Conservation (phyloP, 2,888 invertebrate genomes). For the Mythimna vitellina region DNA sequence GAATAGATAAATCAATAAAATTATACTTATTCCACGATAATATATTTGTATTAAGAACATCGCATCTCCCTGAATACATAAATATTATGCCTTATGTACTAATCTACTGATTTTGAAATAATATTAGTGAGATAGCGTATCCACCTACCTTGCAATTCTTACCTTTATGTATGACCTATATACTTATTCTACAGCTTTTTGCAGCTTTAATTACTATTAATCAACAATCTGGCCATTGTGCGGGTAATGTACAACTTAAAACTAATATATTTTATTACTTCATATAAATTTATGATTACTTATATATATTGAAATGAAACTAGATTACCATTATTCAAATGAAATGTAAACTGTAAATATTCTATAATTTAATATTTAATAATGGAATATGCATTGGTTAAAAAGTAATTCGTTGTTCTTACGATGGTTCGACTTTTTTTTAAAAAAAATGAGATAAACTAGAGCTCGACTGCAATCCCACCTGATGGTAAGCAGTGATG, state of each 20-base stretch:
- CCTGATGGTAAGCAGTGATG: too few species aligned
- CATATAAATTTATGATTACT: too few species aligned
- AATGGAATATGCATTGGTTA: not conserved
- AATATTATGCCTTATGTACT: not conserved
- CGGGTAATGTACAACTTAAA: slow-evolving; percentile 10
- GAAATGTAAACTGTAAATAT: not conserved
- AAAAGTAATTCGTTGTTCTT: slow-evolving; percentile 16
- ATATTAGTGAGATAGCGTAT: not conserved
- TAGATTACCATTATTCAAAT: slow-evolving; percentile 2
- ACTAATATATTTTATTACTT: not conserved
- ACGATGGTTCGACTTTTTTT: slow-evolving; percentile 8
- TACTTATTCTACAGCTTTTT: slow-evolving; percentile 4
- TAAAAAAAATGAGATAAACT: too few species aligned
- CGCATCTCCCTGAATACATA: not conserved
- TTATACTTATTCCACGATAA: not conserved
- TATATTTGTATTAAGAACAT: slow-evolving; percentile 1
- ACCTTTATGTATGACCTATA: not conserved
- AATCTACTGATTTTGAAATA: not conserved
- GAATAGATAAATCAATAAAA: not conserved
- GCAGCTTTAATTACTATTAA: not conserved
- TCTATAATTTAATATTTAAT: not conserved
- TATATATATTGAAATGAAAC: slow-evolving; percentile 22
- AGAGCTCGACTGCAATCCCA: too few species aligned
- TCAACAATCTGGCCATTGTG: not conserved
- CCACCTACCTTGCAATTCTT: not conserved